Percentiles rank a stretch among this genome's conserved stretches.
Evolutionary conservation across 1,140 invertebrate genomes (phyloP).

Genomic region (Drosophila pandora): DNA sequence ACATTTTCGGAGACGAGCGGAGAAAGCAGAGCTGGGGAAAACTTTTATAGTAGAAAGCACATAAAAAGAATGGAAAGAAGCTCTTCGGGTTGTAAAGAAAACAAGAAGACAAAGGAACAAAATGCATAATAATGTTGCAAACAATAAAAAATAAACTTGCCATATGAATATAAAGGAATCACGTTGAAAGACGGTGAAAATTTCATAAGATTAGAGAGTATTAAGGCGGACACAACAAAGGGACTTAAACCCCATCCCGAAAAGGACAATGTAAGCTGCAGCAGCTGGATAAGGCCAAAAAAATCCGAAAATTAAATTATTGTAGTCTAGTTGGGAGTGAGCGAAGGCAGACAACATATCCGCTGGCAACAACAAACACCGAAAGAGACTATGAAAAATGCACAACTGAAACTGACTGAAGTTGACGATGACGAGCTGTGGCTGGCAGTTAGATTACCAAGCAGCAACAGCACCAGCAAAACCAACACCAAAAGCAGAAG

Average conservation of each 20-base stretch:
- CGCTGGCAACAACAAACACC: constrained; percentile 71
- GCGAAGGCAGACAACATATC: constrained; percentile 57
- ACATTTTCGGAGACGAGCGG: constrained; percentile 24
- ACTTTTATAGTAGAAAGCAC: constrained; percentile 49
- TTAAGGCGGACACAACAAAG: constrained; percentile 45
- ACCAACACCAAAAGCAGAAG: constrained; percentile 28
- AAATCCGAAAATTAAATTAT: constrained; percentile 34
- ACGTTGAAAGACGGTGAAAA: constrained; percentile 34
- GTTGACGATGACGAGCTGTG: constrained; percentile 77
- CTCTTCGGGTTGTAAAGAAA: constrained; percentile 72
- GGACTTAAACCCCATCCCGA: constrained; percentile 6
- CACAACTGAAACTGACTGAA: constrained; percentile 79
- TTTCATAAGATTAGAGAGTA: constrained; percentile 61
- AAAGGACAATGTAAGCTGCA: constrained; percentile 61
- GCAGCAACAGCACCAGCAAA: constrained; percentile 40
- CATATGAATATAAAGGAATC: constrained; percentile 67
- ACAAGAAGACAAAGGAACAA: constrained; percentile 35
- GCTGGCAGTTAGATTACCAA: constrained; percentile 58
- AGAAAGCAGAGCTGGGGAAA: constrained; percentile 33
- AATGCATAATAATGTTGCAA: constrained; percentile 58
- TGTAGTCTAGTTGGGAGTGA: constrained; percentile 25
- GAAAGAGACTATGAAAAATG: constrained; percentile 82
- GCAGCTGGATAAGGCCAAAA: constrained; percentile 39
- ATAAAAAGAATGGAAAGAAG: constrained; percentile 43
- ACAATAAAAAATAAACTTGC: constrained; percentile 81